Base-by-base conservation (phyloP, 2,797 vertebrate species). In the Myotis findleyi region DNA sequence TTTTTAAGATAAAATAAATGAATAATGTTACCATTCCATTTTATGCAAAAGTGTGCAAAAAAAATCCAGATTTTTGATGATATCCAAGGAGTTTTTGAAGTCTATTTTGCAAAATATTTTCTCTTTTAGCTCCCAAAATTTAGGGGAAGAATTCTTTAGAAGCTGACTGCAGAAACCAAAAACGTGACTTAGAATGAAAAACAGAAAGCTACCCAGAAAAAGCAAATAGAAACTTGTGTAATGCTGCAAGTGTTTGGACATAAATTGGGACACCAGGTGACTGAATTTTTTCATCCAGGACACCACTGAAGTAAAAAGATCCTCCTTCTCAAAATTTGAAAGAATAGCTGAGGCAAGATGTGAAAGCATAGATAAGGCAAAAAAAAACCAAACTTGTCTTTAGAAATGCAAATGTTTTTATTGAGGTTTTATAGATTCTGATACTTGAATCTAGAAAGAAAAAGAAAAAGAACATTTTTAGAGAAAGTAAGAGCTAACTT, bases 341-440 rank as follows among this genome's bases (percentile, higher is more conserved):
- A 71, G 36, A 77, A 5, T 77, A 77, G 27, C 25, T 53, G 53
- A 69, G 44, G 44, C 41, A 69, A 75, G 18, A 75, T 59, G 57
- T 41, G 72, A 84, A 84, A 71, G 36, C 69, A 6, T 69, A 84
- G n/a, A 41, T 53, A 33, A 69, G 44, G 53, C 41, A 69, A 75
- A 33, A 62, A 76, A 25, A 47, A 81, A 30, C 68, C 49, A 68
- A 51, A 76, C 55, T 59, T 87, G n/a, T 49, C 59, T 75, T 66
- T n/a, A 72, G 79, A 83, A 88, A 88, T 38, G 13, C n/a, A 38
- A 68, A 82, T 83, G 14, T 83, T 92, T 87, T 55, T 51, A 51
- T 30, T 51, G 73, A 33, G 18, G 30, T 21, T 76, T 76, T 76
- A 33, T 76, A 76, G 47, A 76, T 76, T 86, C 62, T 64, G 36